Percentiles rank a stretch among this genome's conserved stretches.
Conservation (phyloP, 2,113 vertebrate species). For the Megaceryle maxima region DNA sequence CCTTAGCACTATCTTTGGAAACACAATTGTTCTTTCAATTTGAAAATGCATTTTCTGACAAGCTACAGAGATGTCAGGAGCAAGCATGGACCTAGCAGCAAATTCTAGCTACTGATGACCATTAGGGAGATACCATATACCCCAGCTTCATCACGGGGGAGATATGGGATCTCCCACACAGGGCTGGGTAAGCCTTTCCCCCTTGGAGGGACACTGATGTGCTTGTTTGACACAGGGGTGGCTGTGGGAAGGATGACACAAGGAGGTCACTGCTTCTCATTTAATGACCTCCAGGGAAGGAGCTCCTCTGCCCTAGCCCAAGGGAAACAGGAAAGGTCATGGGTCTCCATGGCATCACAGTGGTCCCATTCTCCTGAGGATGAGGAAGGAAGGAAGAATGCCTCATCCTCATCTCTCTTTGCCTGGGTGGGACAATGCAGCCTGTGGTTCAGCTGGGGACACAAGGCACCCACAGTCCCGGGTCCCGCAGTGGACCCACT, state of each 20-base stretch:
- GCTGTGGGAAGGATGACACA: accelerated
- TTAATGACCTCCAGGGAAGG: background rate
- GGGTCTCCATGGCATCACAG: accelerated
- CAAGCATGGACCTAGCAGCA: background rate
- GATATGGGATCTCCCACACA: background rate
- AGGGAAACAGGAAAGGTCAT: background rate
- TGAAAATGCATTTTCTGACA: background rate
- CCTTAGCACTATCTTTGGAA: background rate
- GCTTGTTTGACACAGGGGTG: background rate
- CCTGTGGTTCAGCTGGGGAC: background rate
- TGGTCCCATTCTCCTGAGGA: background rate
- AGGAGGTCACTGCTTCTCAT: accelerated
- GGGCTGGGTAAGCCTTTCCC: background rate
- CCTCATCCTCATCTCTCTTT: background rate
- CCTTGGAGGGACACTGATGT: background rate
- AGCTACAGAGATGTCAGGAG: accelerated
- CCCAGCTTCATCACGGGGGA: background rate
- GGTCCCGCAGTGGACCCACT: accelerated
- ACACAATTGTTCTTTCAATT: background rate
- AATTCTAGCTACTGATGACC: background rate
- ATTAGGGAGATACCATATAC: too few species aligned
- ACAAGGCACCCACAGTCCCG: background rate
- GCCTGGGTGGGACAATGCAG: background rate
- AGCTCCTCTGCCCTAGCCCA: background rate
- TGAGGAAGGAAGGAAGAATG: background rate